phyloP scores from a whole-genome alignment of 2,888 invertebrate genomes.

The Leistus spinibarbis region DNA sequence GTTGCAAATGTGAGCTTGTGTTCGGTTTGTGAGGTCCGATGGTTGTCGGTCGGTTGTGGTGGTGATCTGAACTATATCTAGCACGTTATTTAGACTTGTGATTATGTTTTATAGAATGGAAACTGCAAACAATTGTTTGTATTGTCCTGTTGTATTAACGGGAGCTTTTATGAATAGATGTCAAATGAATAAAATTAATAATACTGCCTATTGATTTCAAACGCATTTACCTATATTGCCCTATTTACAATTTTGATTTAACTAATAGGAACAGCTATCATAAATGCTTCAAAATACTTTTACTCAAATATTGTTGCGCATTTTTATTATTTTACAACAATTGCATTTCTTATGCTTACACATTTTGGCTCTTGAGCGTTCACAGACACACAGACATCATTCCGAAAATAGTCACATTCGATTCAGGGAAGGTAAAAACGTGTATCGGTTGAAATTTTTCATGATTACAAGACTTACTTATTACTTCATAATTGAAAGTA shows the following conservation, averaged over 20 bases:
- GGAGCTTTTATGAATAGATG: slow-evolving; percentile 5
- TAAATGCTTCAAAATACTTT: neutral
- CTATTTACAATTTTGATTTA: neutral
- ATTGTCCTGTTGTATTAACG: slow-evolving; percentile 30
- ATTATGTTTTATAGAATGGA: slow-evolving; percentile 33
- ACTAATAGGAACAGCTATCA: neutral
- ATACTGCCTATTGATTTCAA: slow-evolving; percentile 28
- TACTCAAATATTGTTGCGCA: no score
- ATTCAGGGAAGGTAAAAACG: no score
- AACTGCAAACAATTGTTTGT: slow-evolving; percentile 16
- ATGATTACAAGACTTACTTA: no score
- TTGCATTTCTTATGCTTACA: no score
- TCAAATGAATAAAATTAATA: slow-evolving; percentile 31
- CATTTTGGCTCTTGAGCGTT: no score
- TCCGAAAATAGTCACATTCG: no score
- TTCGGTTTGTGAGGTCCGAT: neutral
- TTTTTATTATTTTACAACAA: no score
- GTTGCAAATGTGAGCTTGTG: neutral
- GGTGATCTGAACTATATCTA: slow-evolving; percentile 17
- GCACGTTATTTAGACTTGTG: slow-evolving; percentile 29
- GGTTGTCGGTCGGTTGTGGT: slow-evolving; percentile 7
- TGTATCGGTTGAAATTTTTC: no score
- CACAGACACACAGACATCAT: no score
- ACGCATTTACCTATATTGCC: neutral
- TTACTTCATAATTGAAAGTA: no score